Base-by-base conservation (phyloP, 2,113 vertebrate species). In the Murina feae region DNA sequence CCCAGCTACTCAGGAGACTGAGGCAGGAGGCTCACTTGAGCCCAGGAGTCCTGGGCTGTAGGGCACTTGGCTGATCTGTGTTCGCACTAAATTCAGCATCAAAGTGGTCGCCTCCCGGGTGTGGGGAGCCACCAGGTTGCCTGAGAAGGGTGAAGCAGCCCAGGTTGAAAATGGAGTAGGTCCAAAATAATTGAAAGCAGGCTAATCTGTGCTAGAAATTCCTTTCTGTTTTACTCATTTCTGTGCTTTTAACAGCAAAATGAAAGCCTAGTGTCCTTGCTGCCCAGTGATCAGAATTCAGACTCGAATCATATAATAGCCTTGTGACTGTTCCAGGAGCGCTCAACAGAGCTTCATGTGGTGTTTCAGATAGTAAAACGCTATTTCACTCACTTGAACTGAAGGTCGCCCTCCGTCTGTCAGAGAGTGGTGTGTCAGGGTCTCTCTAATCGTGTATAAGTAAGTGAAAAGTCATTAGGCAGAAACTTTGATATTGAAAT, bases 101-200 rank as follows among this genome's bases (percentile, higher is more conserved):
- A 93, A 72, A 84, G 84, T 80, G 87, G 93, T 90, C 98, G 78
- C 28, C 94, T 96, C 2, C 9, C 85, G 97, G 98, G 96, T 98
- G 97, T 96, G 9, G 55, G 30, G 97, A 96, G 39, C 35, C 79
- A 97, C 98, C 98, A 98, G 97, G 98, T 98, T 95, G 97, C 74
- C 88, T 98, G 98, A 98, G 96, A 98, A 98, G 98, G 58, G 30
- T 32, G 28, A 14, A 32, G 28, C 30, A 32, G 30, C 28, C 28
- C 60, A 32, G 30, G 60, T 98, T 98, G 98, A 98, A 98, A 98
- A 98, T 55, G 97, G 98, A 98, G 98, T 98, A 98, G 98, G 98
- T 98, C 98, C 98, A 98, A 98, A 94, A n/a, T 66, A n/a, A 66
- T n/a, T 66, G 65, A 91, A 49, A 12, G 42, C 30, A n/a, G 16